phyloP scores from a whole-genome alignment of 2,888 invertebrate species.

The Ectemnius cavifrons region DNA sequence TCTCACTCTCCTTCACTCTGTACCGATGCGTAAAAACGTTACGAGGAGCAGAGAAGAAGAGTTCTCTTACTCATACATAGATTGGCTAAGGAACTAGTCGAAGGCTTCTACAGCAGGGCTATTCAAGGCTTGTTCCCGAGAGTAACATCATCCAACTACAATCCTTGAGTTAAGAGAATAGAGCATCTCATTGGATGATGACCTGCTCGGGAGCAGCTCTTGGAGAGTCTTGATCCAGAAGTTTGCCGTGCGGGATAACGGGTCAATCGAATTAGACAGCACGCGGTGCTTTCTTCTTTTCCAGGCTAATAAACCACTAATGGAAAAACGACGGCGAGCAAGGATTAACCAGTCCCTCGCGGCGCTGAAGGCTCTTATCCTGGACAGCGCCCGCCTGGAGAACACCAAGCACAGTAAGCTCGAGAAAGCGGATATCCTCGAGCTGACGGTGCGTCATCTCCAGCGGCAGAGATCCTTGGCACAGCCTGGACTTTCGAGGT shows the following conservation, averaged over 20 bases:
- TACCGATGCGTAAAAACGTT: too few species aligned
- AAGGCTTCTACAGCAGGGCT: too few species aligned
- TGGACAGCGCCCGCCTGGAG: conserved; percentile 84
- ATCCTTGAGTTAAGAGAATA: too few species aligned
- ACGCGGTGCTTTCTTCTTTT: conserved; percentile 17
- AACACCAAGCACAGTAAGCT: conserved; percentile 89
- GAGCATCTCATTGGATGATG: too few species aligned
- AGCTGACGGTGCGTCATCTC: conserved; percentile 90
- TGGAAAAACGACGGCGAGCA: conserved; percentile 87
- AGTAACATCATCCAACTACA: too few species aligned
- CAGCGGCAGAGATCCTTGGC: conserved; percentile 86
- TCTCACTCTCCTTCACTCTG: too few species aligned
- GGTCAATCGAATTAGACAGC: background rate
- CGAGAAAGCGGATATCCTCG: conserved; percentile 92
- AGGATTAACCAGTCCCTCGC: conserved; percentile 87
- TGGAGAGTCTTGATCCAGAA: too few species aligned
- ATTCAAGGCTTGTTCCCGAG: too few species aligned
- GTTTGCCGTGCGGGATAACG: background rate
- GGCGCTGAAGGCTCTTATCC: conserved; percentile 85
- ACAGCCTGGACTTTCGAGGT: conserved; percentile 82
- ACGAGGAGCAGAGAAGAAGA: too few species aligned
- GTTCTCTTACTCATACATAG: too few species aligned
- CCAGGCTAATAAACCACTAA: conserved; percentile 87
- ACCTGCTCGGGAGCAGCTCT: too few species aligned
- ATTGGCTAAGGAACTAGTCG: too few species aligned